Evolutionary conservation across 1,140 invertebrate species (phyloP), one percentile per base, ranked within the genome.

Genomic region (Diabrotica undecimpunctata): DNA sequence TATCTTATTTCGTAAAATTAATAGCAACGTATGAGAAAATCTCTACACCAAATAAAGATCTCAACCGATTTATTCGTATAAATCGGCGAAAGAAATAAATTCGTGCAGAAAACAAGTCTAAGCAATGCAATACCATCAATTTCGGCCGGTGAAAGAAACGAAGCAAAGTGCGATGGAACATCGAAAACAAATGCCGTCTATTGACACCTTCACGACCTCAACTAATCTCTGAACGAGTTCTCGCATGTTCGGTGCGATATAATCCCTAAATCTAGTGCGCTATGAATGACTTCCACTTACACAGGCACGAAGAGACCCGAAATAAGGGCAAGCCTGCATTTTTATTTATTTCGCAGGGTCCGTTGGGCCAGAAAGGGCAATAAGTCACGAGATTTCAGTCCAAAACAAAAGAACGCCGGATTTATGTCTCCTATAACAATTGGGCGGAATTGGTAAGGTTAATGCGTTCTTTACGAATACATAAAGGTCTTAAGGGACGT

Each of bases 331-430:
- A 37, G 37, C 36, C 37, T 54, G n/a, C 36, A 57, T 37, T 57
- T 57, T 57, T 57, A 57, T 57, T 57, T 57, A 57, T 57, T n/a
- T 57, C 55, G 55, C 25, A 36, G 37, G 55, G 55, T 12, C 55
- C 11, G 37, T 46, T n/a, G 37, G 36, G 55, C n/a, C 55, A 37
- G 11, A 37, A 57, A 57, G 55, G 55, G 55, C 55, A 25, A 57
- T 57, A 57, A 57, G 55, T 57, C 37, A 57, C 55, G 37, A 37
- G 55, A 57, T 57, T 57, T 12, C 55, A 57, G 55, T 57, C 55
- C 25, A 57, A 57, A 57, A 57, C 55, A 57, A 57, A 57, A 57
- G 55, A 57, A 57, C 36, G 55, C 41, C 41, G 55, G 37, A 37
- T 57, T 37, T 57, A 37, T 37, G 25, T 57, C 37, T 57, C 25